Evolutionary conservation across 2,797 vertebrate genomes (phyloP), one percentile per base, ranked within the genome.

Genomic region (Falco naumanni): DNA sequence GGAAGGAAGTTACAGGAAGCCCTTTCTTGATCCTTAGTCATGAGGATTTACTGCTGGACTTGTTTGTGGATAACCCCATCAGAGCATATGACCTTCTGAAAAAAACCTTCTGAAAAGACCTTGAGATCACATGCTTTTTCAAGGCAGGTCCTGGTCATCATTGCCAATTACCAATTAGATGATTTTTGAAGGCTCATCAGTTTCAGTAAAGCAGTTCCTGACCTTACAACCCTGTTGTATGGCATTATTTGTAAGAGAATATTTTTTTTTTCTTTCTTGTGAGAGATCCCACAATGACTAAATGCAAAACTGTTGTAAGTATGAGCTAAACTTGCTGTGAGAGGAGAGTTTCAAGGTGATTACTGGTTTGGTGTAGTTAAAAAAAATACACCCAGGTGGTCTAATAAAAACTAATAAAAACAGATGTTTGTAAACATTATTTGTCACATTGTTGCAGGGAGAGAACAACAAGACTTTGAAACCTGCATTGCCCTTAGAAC

Each of bases 291-390:
- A 48, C 53, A 43, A 10, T 31, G 59, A 19, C 57, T 87, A 70
- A 85, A 72, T 84, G 60, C 70, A 81, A 77, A 81, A 37, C 48
- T 79, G 48, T 53, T 9, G 31, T 61, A 39, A 59, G 24, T 76
- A 9, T 87, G 84, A 82, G 59, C 81, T 85, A 56, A 92, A 41
- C 19, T 8, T 29, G 16, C 39, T 51, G 48, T 33, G 56, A 83
- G 60, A 79, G 43, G 37, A 74, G 81, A 13, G 57, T 79, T 96
- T 89, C 81, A 78, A 66, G 65, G 34, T 87, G 72, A 92, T 96
- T 84, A 54, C 50, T 82, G 56, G 15, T 71, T 69, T 87, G 53
- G 13, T 50, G 31, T 22, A 56, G 78, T 64, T 95, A 39, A 93
- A 83, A 88, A 81, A 60, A 65, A 43, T 16, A 43, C 41, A 41